Evolutionary conservation across 2,888 invertebrate species (phyloP), one percentile per base, ranked within the genome.

Genomic region (Xestia ashworthii): DNA sequence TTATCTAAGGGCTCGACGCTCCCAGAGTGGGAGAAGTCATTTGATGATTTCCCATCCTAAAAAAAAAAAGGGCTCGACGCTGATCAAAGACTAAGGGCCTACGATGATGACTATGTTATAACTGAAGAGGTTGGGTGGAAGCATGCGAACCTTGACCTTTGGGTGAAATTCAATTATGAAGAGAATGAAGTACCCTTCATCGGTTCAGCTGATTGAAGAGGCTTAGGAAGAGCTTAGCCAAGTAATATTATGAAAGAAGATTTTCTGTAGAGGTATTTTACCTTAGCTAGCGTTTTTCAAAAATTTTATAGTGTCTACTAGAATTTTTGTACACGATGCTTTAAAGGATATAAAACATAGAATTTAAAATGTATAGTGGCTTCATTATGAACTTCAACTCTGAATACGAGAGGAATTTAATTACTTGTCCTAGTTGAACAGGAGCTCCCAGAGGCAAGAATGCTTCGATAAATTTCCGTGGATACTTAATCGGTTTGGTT

Each of bases 101-200:
- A 25, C 4, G 55, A 83, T 60, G 67, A 79, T 62, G 78, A 64
- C 48, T 55, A 55, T 2, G 22, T 67, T 58, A 25, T 55, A 78
- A 46, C 19, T 73, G 32, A 72, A 76, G 62, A 58, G 64, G 55
- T 38, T 66, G 44, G 67, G 55, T 66, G 25, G 78, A 67, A 58
- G 69, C 48, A 12, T 46, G 8, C 9, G 32, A 65, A 73, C 84
- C 84, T 79, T 86, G 87, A 70, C 66, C 70, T 84, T 79, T 65
- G 12, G 25, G 48, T 44, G 48, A 12, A 41, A 64, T 78, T 73
- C 67, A 70, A 74, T 79, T 72, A 86, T 74, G 74, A 78, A 73
- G 71, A 60, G 55, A 12, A 70, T 70, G 9, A 79, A 84, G 87
- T 64, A 67, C 70, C 53, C 80, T 83, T 58, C 46, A 82, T 69